Evolutionary conservation across 2,113 vertebrate genomes (phyloP).

Genomic region (Collichthys lucidus): DNA sequence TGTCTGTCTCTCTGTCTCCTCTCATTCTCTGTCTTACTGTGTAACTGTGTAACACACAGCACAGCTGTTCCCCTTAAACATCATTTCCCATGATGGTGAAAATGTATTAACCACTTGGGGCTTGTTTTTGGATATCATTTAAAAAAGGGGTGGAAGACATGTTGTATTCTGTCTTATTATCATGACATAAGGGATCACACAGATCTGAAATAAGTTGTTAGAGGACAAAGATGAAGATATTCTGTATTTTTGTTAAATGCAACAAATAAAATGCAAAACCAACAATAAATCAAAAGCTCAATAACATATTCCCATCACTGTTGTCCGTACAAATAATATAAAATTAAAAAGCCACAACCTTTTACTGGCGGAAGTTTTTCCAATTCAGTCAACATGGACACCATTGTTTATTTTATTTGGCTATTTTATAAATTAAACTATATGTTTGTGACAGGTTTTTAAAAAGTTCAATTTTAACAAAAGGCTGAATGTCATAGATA

Average conservation of each 20-base stretch:
- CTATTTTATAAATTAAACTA: too few relatives aligned
- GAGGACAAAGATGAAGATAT: neutral
- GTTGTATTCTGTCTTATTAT: neutral
- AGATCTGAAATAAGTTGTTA: neutral
- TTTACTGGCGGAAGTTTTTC: neutral
- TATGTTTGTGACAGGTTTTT: neutral
- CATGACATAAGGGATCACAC: neutral
- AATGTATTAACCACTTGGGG: neutral
- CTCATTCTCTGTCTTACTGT: constrained; percentile 1
- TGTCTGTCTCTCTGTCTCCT: constrained; percentile 29
- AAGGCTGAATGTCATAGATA: neutral
- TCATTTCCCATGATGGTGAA: constrained; percentile 20
- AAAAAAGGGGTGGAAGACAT: neutral
- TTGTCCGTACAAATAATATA: neutral
- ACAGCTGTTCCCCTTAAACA: constrained; percentile 1
- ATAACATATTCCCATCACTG: too few relatives aligned
- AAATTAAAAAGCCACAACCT: neutral
- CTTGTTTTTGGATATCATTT: neutral
- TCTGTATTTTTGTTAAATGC: neutral
- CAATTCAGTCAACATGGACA: neutral
- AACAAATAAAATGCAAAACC: neutral
- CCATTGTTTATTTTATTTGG: too few relatives aligned
- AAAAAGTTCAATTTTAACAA: neutral
- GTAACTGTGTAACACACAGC: constrained; percentile 2
- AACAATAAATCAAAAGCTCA: neutral